Evolutionary conservation across 2,797 vertebrate genomes (phyloP).

Genomic region (Poecile montanus): DNA sequence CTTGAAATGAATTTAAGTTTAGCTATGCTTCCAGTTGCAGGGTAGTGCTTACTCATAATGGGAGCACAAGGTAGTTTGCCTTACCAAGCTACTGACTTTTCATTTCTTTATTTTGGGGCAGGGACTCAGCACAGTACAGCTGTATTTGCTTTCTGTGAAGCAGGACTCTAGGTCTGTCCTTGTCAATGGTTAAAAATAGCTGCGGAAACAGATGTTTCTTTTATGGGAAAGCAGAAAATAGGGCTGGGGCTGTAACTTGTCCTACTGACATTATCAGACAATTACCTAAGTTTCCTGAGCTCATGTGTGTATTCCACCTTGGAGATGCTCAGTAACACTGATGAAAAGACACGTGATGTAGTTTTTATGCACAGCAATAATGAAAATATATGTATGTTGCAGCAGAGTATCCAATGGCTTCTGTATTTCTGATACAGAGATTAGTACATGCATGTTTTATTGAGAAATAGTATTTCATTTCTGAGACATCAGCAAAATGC

Average conservation of each 20-base stretch:
- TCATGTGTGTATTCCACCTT: neutral
- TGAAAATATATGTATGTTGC: neutral
- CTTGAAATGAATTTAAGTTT: neutral
- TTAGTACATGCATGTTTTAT: neutral
- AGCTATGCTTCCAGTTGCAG: neutral
- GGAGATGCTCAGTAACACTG: neutral
- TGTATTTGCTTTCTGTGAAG: neutral
- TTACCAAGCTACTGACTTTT: neutral
- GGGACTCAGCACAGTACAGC: neutral
- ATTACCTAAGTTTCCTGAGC: neutral
- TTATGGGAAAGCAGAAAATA: neutral
- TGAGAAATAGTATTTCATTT: neutral
- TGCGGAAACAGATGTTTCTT: neutral
- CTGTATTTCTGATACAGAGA: neutral
- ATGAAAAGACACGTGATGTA: rapidly evolving
- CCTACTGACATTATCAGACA: neutral
- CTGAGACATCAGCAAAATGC: neutral
- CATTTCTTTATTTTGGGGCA: neutral
- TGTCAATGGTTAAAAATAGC: neutral
- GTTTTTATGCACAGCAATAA: neutral
- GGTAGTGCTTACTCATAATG: neutral
- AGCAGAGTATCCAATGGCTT: neutral
- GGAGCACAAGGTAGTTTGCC: neutral
- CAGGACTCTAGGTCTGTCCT: neutral
- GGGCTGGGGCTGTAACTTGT: neutral